These are phyloP conservation scores for Furcula furcula DNA, from an alignment of 2,888 invertebrate genomes.

Conservation along the genomic window DNA sequence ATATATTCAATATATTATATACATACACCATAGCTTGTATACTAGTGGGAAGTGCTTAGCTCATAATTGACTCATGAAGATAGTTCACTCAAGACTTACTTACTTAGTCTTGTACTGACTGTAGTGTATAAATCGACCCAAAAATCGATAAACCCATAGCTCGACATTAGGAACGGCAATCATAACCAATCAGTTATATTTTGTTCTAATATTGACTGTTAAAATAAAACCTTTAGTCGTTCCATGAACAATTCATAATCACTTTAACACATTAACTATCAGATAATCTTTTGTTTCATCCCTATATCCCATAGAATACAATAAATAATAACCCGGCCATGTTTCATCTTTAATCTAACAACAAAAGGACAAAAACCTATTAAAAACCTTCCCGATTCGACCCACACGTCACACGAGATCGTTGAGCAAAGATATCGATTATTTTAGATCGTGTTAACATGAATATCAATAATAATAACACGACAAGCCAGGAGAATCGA, in stretches of 20 bases:
- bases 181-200: too few relatives aligned
- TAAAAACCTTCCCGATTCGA: slow-evolving; percentile 21
- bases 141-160: too few relatives aligned
- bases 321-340: slow-evolving; percentile 3
- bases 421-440: slow-evolving; percentile 33
- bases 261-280: not conserved
- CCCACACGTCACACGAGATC: slow-evolving; percentile 33
- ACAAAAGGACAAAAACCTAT: slow-evolving; percentile 2
- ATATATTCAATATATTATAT: too few relatives aligned
- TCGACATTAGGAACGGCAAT: too few relatives aligned
- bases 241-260: not conserved
- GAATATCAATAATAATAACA: slow-evolving; percentile 42
- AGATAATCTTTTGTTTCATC: not conserved
- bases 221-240: too few relatives aligned
- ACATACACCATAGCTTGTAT: too few relatives aligned
- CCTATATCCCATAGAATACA: not conserved
- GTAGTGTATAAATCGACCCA: too few relatives aligned
- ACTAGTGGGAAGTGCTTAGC: too few relatives aligned
- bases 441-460: slow-evolving; percentile 38
- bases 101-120: too few relatives aligned
- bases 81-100: too few relatives aligned
- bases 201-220: too few relatives aligned
- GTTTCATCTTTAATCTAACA: slow-evolving; percentile 1
- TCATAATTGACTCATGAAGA: too few relatives aligned
- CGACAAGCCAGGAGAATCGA: slow-evolving; percentile 42